phyloP scores from a whole-genome alignment of 2,888 invertebrate species.

The Catocala nupta region DNA sequence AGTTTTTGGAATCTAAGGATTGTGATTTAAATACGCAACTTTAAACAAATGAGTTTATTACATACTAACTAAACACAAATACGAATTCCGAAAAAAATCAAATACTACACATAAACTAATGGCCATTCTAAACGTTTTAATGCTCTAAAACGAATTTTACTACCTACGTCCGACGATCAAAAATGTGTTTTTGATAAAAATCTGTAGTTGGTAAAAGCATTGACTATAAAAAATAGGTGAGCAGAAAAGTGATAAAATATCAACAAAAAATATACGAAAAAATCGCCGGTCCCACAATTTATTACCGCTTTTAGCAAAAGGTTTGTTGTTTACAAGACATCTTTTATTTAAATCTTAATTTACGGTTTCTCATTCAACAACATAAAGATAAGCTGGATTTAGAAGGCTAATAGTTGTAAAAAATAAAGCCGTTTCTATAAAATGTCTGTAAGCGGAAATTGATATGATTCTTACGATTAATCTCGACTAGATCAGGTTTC shows the following conservation, averaged over 20 bases:
- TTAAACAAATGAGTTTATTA: no score
- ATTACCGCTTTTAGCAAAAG: constrained; percentile 84
- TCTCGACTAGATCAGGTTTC: constrained; percentile 9
- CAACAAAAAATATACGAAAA: constrained; percentile 55
- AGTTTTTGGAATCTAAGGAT: no score
- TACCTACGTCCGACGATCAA: constrained; percentile 30
- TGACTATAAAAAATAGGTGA: constrained; percentile 58
- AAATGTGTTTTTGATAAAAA: constrained; percentile 47
- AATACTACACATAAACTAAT: constrained; percentile 7
- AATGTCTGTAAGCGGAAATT: constrained; percentile 50
- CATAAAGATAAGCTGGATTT: constrained; percentile 75
- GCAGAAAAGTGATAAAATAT: constrained; percentile 64
- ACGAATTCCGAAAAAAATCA: not conserved
- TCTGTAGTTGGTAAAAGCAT: constrained; percentile 56
- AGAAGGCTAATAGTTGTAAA: constrained; percentile 60
- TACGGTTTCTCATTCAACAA: constrained; percentile 76
- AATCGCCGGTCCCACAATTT: constrained; percentile 69
- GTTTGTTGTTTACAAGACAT: constrained; percentile 83
- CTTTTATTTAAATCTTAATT: constrained; percentile 84
- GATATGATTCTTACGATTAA: constrained; percentile 40
- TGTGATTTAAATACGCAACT: no score
- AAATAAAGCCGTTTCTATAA: constrained; percentile 47
- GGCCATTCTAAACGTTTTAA: constrained; percentile 13
- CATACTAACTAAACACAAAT: not conserved
- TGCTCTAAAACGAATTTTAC: constrained; percentile 25